Evolutionary conservation across 2,113 vertebrate species (phyloP).

Genomic region (Zosterops hypoxanthus): DNA sequence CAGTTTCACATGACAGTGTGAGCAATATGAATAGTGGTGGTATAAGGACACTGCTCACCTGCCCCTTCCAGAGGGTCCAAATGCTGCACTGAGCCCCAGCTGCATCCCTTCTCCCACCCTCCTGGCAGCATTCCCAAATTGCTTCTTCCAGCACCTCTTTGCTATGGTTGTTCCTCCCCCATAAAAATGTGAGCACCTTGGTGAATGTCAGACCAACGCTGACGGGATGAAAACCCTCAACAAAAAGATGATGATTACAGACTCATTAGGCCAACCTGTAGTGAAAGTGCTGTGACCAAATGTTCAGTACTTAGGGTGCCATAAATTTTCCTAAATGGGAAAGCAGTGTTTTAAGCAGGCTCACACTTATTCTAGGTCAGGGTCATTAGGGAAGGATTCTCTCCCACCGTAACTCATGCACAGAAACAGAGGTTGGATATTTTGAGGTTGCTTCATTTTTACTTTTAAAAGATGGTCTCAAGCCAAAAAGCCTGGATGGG

Average conservation of each 20-base stretch:
- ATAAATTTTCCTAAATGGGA: conserved; percentile 65
- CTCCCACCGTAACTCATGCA: conserved; percentile 3
- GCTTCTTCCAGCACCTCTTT: background rate
- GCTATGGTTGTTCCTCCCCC: background rate
- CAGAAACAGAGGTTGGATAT: background rate
- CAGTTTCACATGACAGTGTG: background rate
- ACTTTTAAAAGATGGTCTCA: background rate
- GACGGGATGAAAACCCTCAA: background rate
- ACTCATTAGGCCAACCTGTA: conserved; percentile 46
- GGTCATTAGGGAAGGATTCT: background rate
- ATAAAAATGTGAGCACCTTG: background rate
- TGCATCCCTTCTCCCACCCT: background rate
- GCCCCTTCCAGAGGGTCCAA: background rate
- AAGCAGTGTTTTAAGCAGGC: conserved; percentile 29
- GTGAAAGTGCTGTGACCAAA: conserved; percentile 52
- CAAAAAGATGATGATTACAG: conserved; percentile 45
- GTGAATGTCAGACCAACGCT: conserved; percentile 3
- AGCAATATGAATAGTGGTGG: background rate
- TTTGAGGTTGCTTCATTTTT: background rate
- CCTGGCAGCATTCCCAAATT: background rate
- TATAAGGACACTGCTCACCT: background rate
- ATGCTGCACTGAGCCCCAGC: background rate
- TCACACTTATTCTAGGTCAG: background rate
- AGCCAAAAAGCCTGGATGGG: conserved; percentile 1
- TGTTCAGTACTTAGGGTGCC: conserved; percentile 18